phyloP scores from a whole-genome alignment of 23 tunicate genomes.

The Oikopleura dioica region DNA sequence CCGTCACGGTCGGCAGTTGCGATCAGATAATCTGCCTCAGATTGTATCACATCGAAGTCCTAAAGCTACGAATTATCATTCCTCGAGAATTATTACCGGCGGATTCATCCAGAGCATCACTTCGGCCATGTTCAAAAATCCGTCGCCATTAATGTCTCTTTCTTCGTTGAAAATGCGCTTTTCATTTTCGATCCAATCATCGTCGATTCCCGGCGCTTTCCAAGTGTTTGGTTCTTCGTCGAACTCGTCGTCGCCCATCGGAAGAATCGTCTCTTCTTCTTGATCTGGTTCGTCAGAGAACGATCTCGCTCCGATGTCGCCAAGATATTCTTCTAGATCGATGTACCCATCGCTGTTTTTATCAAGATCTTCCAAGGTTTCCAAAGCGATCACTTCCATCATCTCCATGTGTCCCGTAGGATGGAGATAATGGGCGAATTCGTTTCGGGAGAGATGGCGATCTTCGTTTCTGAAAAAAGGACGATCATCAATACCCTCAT shows the following conservation, averaged over 20 bases:
- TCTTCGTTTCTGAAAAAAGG: neutral
- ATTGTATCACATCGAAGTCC: neutral
- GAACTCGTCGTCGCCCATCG: neutral
- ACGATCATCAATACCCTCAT: too few relatives aligned
- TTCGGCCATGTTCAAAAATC: neutral
- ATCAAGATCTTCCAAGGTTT: slow-evolving; percentile 7
- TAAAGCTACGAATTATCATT: too few relatives aligned
- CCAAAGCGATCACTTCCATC: neutral
- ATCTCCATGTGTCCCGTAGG: neutral
- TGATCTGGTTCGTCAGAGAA: too few relatives aligned
- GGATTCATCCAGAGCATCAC: neutral
- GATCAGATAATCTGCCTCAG: neutral
- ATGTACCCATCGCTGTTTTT: neutral
- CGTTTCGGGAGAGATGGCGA: neutral
- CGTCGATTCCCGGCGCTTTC: too few relatives aligned
- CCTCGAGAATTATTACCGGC: too few relatives aligned
- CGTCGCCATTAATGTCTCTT: neutral
- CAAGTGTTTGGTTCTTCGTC: too few relatives aligned
- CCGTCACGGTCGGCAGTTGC: neutral
- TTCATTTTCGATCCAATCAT: neutral
- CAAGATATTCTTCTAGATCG: neutral
- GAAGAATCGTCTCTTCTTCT: neutral
- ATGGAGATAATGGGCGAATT: neutral
- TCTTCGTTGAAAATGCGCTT: neutral
- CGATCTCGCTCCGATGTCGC: too few relatives aligned